These are phyloP conservation scores for Dasysyrphus albostriatus DNA, from an alignment of 2,888 invertebrate species.

Conservation along the genomic window DNA sequence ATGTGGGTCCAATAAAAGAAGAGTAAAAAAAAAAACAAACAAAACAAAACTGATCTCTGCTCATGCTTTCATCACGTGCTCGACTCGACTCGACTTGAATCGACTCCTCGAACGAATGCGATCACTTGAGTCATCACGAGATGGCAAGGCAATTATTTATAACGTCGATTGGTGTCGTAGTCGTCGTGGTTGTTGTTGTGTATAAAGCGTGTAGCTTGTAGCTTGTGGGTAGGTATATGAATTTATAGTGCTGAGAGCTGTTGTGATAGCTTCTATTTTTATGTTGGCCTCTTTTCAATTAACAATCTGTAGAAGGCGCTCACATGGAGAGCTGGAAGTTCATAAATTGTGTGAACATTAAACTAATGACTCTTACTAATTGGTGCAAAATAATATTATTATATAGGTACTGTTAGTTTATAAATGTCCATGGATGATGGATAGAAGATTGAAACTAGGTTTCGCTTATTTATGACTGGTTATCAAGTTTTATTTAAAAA, in stretches of 20 bases:
- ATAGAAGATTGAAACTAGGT: not conserved
- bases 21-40: slow-evolving; percentile 29
- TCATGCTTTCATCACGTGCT: slow-evolving; percentile 74
- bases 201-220: not conserved
- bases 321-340: slow-evolving; percentile 17
- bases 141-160: slow-evolving; percentile 50
- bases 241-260: slow-evolving; percentile 4
- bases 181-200: not conserved
- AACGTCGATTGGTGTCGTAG: not conserved
- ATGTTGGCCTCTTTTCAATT: slow-evolving; percentile 61
- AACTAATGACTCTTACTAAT: slow-evolving; percentile 13
- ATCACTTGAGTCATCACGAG: slow-evolving; percentile 74
- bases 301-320: not conserved
- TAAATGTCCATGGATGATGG: not conserved
- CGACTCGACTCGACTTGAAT: not conserved
- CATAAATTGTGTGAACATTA: slow-evolving; percentile 20
- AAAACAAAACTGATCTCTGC: slow-evolving; percentile 19
- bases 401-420: not conserved
- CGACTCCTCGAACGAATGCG: slow-evolving; percentile 32
- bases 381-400: not conserved
- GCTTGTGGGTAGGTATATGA: not conserved
- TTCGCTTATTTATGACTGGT: not conserved
- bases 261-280: slow-evolving; percentile 46
- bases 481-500: not conserved
- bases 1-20: slow-evolving; percentile 30